These are phyloP conservation scores for Emydura subglobosa DNA, from an alignment of 2,113 vertebrate species.

Conservation along the genomic window DNA sequence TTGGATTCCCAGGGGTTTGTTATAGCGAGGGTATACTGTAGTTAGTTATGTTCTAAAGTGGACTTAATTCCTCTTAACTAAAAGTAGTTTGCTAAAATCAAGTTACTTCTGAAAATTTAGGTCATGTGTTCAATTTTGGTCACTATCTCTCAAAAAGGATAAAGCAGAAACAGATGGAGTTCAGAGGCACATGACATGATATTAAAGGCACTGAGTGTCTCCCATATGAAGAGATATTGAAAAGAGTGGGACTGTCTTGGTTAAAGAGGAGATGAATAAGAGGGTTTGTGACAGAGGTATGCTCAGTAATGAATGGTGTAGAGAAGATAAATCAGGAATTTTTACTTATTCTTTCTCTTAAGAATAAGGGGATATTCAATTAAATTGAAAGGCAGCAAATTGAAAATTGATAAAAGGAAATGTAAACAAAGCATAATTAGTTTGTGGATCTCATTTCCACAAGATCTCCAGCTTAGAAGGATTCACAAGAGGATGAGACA, in stretches of 20 bases:
- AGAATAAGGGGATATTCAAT: not conserved
- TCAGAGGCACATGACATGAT: not conserved
- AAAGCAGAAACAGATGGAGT: not conserved
- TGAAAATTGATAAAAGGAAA: not conserved
- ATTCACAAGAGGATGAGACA: too few relatives aligned
- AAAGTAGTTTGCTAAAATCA: not conserved
- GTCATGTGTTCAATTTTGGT: not conserved
- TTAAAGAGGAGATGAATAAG: not conserved
- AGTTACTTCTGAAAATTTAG: not conserved
- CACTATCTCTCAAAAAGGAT: not conserved
- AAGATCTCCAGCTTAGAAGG: too few relatives aligned
- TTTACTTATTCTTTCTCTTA: not conserved
- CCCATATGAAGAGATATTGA: not conserved
- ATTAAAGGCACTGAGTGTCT: not conserved
- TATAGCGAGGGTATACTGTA: too few relatives aligned
- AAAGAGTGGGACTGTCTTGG: too few relatives aligned
- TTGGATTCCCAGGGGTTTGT: too few relatives aligned
- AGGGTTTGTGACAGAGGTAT: not conserved
- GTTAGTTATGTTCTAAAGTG: not conserved
- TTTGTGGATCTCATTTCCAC: too few relatives aligned
- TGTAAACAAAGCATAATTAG: not conserved
- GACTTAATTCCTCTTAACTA: not conserved
- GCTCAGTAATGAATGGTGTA: not conserved
- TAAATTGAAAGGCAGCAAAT: not conserved
- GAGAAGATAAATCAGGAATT: not conserved